Conservation (phyloP, 2,888 invertebrate species). For the Acrobasis consociella region DNA sequence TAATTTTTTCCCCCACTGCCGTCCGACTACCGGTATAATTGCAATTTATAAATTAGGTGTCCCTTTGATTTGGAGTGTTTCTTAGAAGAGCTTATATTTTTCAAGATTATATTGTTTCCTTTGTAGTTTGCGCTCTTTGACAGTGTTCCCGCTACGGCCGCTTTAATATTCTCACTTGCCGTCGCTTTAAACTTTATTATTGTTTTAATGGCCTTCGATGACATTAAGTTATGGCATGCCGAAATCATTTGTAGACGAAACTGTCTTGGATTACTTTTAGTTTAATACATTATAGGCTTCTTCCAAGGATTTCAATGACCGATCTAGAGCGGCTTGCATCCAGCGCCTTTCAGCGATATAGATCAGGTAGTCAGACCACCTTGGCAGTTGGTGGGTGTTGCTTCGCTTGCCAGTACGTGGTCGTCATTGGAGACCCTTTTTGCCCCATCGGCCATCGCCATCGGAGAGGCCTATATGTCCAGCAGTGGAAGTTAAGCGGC, state of each 20-base stretch:
- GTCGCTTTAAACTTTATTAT: slow-evolving; percentile 18
- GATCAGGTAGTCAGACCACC: too few relatives aligned
- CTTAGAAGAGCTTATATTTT: slow-evolving; percentile 60
- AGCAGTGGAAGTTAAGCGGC: too few relatives aligned
- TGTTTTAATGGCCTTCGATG: slow-evolving; percentile 8
- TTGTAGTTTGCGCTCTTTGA: slow-evolving; percentile 53
- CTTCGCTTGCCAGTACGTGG: too few relatives aligned
- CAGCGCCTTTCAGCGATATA: too few relatives aligned
- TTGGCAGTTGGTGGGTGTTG: too few relatives aligned
- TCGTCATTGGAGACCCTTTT: too few relatives aligned
- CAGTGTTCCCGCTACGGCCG: slow-evolving; percentile 39
- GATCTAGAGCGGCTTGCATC: too few relatives aligned
- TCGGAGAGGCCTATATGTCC: too few relatives aligned
- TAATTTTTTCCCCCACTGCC: slow-evolving; percentile 61
- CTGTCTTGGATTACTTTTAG: background rate
- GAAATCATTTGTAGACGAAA: slow-evolving; percentile 23
- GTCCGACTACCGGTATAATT: slow-evolving; percentile 71
- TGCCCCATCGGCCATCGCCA: too few relatives aligned
- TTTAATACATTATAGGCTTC: too few relatives aligned
- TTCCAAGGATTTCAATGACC: too few relatives aligned
- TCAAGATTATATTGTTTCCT: slow-evolving; percentile 61
- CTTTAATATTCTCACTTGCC: slow-evolving; percentile 33
- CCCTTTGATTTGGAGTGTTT: slow-evolving; percentile 67
- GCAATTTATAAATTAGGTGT: slow-evolving; percentile 78
- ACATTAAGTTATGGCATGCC: slow-evolving; percentile 29